A percentile compares a stretch with the other conserved stretches of the same genome.
These are phyloP conservation scores for Vidua chalybeata DNA, from an alignment of 2,113 vertebrate genomes.

Conservation along the genomic window DNA sequence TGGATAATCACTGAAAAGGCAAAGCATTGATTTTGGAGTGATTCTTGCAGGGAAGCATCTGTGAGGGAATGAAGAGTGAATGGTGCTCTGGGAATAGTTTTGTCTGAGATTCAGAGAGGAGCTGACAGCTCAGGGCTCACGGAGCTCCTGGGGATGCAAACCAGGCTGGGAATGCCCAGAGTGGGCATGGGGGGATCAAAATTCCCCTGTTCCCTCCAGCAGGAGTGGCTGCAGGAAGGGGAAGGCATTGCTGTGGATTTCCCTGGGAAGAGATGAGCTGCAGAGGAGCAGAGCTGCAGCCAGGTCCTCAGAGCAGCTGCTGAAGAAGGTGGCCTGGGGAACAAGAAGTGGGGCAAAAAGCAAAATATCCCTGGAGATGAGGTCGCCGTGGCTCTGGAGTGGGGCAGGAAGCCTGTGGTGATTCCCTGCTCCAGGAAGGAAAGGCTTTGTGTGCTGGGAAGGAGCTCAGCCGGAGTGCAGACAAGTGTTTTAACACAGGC, in stretches of 20 bases:
- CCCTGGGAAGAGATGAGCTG: not conserved
- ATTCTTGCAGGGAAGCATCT: not conserved
- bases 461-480: not conserved
- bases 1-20: not conserved
- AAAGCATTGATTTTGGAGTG: not conserved
- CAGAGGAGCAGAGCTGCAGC: not conserved
- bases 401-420: not conserved
- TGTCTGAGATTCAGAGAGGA: not conserved
- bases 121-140: not conserved
- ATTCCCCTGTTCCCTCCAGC: not conserved
- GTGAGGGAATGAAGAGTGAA: not conserved
- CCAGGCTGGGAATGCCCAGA: not conserved
- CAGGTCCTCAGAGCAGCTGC: fast-evolving
- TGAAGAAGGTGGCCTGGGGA: not conserved
- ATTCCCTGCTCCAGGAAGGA: not conserved
- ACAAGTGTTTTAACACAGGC: not conserved
- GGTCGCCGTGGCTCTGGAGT: fast-evolving
- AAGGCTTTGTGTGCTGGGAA: fast-evolving
- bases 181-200: not conserved
- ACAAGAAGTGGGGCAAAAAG: not conserved
- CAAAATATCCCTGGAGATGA: not conserved
- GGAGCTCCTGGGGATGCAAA: not conserved
- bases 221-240: not conserved
- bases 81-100: not conserved
- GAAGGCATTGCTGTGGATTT: not conserved